Evolutionary conservation across 2,888 invertebrate species (phyloP).

Genomic region (Tetragnatha montana): DNA sequence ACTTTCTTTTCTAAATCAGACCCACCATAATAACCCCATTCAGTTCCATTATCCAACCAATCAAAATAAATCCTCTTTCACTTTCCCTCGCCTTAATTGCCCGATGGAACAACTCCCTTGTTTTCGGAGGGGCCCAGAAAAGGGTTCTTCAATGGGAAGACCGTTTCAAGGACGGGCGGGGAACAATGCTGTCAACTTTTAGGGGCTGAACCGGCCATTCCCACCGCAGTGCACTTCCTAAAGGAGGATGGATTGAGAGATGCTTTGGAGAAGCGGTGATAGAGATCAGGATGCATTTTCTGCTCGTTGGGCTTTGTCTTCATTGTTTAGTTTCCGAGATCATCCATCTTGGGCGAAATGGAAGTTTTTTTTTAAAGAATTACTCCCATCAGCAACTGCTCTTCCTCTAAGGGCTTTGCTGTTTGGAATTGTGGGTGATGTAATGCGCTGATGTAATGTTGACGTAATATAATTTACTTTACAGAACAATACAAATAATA

Average conservation of each 20-base stretch:
- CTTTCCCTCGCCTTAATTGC: constrained; percentile 1
- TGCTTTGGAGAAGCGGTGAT: neutral
- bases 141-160: constrained; percentile 19
- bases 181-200: constrained; percentile 7
- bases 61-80: constrained; percentile 10
- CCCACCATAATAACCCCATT: neutral
- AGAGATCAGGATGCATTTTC: neutral
- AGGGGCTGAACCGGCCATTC: neutral
- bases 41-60: constrained; percentile 1
- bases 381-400: neutral
- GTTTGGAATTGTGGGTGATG: too few species aligned
- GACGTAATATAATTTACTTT: too few species aligned
- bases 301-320: neutral
- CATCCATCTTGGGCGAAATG: neutral
- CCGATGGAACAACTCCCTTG: neutral
- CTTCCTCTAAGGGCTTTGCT: too few species aligned
- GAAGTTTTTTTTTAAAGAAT: neutral
- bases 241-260: neutral
- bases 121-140: constrained; percentile 33
- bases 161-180: constrained; percentile 27
- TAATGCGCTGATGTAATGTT: too few species aligned
- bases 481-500: too few species aligned
- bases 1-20: neutral
- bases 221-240: neutral
- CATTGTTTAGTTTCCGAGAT: neutral